Base-by-base conservation (phyloP, 1,140 invertebrate species). In the Euwallacea similis region DNA sequence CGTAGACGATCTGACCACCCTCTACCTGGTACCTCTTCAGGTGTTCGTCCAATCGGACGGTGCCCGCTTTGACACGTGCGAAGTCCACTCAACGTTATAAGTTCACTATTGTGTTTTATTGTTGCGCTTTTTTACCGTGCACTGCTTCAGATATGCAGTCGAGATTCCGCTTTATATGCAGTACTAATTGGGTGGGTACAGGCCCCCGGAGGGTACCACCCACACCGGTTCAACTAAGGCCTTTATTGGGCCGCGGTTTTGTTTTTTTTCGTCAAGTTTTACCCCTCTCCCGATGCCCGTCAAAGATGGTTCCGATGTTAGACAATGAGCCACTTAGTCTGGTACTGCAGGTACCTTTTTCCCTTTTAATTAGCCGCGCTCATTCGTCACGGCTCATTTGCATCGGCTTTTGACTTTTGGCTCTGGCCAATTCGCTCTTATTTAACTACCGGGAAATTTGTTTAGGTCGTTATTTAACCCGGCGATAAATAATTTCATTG, bases 141-240 rank as follows among this genome's bases (percentile, higher is more conserved):
- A 43, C 42, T 66, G 53, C 33, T 42, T 65, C 44, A 46, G 41
- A 56, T 66, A 66, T 66, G 64, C 54, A 66, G 54, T 56, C 50
- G 33, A 58, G 64, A 65, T 65, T 65, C 42, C 42, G 62, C 54
- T 65, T 65, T 65, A 66, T 55, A 66, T 66, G 53, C 64, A 66
- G 64, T 42, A 66, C 64, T 66, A 66, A 66, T 66, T 66, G 64
- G 64, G 64, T 66, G 64, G 64, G 64, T 58, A 56, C 53, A 54
- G 53, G 33, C 56, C 56, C 54, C 53, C 9, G 13, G 56, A 66
- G 64, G 64, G 53, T 43, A 58, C 64, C 64, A 56, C 64, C 64
- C 64, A 66, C 64, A 66, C 47, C 54, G 64, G 4, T 11, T 2
- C 43, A 63, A 46, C 61, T 15, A 42, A 54, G 41, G 62, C 46